phyloP scores from a whole-genome alignment of 2,113 vertebrate genomes.

The Bettongia penicillata region DNA sequence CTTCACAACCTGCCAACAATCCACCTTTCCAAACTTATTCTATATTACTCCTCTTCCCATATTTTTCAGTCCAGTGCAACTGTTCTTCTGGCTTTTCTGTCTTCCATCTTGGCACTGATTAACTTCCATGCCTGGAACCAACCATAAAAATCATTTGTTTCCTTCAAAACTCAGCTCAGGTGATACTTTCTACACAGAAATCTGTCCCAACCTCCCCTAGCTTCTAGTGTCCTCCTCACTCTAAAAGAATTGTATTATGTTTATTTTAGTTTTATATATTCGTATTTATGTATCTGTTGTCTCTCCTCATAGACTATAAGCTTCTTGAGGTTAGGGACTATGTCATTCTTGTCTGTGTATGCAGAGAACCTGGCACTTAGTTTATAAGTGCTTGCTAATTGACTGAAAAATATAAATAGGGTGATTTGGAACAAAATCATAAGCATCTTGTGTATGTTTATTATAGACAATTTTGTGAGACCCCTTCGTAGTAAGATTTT shows the following conservation, averaged over 20 bases:
- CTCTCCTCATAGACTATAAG: background rate
- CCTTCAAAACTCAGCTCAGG: background rate
- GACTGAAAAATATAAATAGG: slow-evolving; percentile 45
- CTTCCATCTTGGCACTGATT: background rate
- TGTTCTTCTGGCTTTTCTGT: background rate
- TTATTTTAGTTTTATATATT: background rate
- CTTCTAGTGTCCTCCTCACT: background rate
- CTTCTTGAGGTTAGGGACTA: background rate
- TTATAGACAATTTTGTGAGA: slow-evolving; percentile 43
- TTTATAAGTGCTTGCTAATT: background rate
- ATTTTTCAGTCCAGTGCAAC: background rate
- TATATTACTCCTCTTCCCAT: background rate
- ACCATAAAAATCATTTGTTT: background rate
- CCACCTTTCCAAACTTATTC: background rate
- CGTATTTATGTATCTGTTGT: background rate
- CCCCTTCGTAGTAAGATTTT: background rate
- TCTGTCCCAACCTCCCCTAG: background rate
- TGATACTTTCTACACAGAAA: background rate
- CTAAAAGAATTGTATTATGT: background rate
- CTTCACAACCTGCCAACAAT: background rate
- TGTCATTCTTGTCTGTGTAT: background rate
- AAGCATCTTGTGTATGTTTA: slow-evolving; percentile 40
- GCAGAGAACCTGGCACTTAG: background rate
- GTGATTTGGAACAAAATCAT: slow-evolving; percentile 33
- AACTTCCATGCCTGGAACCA: background rate